phyloP scores from a whole-genome alignment of 2,888 invertebrate genomes.

The Napeogenes inachia region DNA sequence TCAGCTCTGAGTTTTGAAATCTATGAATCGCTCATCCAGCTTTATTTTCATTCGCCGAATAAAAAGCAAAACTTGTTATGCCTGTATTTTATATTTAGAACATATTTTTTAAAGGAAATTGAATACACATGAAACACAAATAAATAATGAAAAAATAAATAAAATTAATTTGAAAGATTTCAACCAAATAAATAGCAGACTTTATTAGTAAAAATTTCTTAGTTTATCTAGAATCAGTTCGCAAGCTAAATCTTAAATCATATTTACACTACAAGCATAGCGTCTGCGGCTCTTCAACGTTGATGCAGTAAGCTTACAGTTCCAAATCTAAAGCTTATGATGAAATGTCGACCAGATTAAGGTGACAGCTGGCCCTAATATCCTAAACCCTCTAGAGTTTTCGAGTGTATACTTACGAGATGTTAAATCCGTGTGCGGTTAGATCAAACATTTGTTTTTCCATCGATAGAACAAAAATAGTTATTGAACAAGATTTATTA shows the following conservation, averaged over 20 bases:
- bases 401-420: not conserved
- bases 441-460: not conserved
- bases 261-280: not conserved
- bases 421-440: not conserved
- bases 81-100: too few relatives aligned
- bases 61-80: not conserved
- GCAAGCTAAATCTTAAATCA: not conserved
- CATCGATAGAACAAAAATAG: not conserved
- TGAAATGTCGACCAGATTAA: not conserved
- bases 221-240: not conserved
- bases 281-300: not conserved
- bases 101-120: too few relatives aligned
- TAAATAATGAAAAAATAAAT: too few relatives aligned
- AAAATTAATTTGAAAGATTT: too few relatives aligned
- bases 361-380: not conserved
- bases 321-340: slow-evolving; percentile 35
- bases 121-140: too few relatives aligned
- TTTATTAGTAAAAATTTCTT: not conserved
- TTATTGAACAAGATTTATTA: slow-evolving; percentile 23
- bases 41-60: not conserved
- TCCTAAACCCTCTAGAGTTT: not conserved
- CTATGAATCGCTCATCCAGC: too few relatives aligned
- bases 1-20: not conserved
- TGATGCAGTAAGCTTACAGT: slow-evolving; percentile 18
- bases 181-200: too few relatives aligned